Percentiles rank a stretch among this genome's conserved stretches.
Conservation (phyloP, 2,797 vertebrate genomes). For the Sebastes paucispinis region DNA sequence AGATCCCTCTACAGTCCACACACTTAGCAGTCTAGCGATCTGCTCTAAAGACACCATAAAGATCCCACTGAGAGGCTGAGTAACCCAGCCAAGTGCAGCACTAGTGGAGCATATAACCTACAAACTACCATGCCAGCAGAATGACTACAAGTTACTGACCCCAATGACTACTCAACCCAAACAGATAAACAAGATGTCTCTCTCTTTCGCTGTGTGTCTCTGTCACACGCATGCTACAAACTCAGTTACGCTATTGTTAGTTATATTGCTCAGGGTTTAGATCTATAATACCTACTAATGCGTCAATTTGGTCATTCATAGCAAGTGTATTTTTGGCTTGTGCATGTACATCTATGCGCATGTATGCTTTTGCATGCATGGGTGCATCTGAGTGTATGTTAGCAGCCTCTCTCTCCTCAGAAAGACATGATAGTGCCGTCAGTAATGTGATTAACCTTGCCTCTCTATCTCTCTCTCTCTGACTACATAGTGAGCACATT, state of each 20-base stretch:
- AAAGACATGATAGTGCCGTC: constrained; percentile 22
- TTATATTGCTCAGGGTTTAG: not conserved
- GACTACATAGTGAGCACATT: not conserved
- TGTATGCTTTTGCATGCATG: constrained; percentile 34
- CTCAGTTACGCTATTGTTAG: not conserved
- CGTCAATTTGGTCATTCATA: not conserved
- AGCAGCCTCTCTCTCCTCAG: not conserved
- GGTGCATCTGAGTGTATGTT: not conserved
- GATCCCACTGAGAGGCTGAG: constrained; percentile 27
- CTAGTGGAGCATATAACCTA: constrained; percentile 57
- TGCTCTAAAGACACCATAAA: constrained; percentile 27
- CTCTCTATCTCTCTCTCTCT: not conserved
- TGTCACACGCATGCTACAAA: not conserved
- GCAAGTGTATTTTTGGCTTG: not conserved
- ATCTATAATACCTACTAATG: not conserved
- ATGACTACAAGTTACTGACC: constrained; percentile 58
- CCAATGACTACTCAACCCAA: constrained; percentile 59
- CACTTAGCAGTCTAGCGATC: constrained; percentile 21
- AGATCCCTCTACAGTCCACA: constrained; percentile 23
- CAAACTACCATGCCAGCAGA: constrained; percentile 50
- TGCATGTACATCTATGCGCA: not conserved
- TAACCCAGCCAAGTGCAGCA: constrained; percentile 46
- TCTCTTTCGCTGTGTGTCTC: not conserved
- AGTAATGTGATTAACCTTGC: constrained; percentile 43
- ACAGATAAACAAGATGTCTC: constrained; percentile 35